Evolutionary conservation across 2,113 vertebrate species (phyloP).

Genomic region (Syngnathus typhle): DNA sequence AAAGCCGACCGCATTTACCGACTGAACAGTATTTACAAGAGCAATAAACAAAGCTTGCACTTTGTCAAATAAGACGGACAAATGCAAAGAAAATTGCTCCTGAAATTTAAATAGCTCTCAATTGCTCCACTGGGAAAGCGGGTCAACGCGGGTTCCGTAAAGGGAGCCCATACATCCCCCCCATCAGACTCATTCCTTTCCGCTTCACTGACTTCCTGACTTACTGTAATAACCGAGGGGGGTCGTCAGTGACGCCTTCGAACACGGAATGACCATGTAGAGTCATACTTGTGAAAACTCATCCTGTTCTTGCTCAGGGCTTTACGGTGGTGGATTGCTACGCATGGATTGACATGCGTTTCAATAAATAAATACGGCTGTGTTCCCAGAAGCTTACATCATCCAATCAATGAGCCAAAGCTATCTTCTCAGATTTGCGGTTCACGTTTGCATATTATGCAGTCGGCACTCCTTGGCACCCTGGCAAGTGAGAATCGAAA

Average conservation of each 20-base stretch:
- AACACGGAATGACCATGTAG: conserved; percentile 31
- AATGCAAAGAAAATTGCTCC: conserved; percentile 13
- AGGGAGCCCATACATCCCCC: conserved; percentile 21
- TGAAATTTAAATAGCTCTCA: background rate
- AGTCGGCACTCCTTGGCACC: conserved; percentile 2
- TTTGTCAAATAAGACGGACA: background rate
- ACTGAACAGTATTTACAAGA: conserved; percentile 29
- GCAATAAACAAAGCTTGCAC: conserved; percentile 32
- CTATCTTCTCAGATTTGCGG: conserved; percentile 14
- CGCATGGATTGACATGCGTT: conserved; percentile 34
- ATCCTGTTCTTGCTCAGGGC: conserved; percentile 8
- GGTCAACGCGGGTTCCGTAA: conserved; percentile 15
- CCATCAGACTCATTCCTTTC: conserved; percentile 54
- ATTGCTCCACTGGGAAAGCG: conserved; percentile 18
- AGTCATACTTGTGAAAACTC: conserved; percentile 15
- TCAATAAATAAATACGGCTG: conserved; percentile 27
- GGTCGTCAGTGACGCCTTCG: conserved; percentile 16
- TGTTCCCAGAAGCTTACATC: conserved; percentile 18
- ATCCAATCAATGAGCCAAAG: conserved; percentile 5
- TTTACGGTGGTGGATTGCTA: conserved; percentile 16
- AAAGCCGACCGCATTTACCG: background rate
- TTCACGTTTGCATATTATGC: conserved; percentile 5
- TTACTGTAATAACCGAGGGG: conserved; percentile 36
- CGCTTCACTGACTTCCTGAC: conserved; percentile 26
- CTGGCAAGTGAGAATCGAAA: conserved; percentile 16